A percentile compares a stretch with the other conserved stretches of the same genome.
Evolutionary conservation across 2,888 invertebrate genomes (phyloP).

Genomic region (Drosophila aldrichi): DNA sequence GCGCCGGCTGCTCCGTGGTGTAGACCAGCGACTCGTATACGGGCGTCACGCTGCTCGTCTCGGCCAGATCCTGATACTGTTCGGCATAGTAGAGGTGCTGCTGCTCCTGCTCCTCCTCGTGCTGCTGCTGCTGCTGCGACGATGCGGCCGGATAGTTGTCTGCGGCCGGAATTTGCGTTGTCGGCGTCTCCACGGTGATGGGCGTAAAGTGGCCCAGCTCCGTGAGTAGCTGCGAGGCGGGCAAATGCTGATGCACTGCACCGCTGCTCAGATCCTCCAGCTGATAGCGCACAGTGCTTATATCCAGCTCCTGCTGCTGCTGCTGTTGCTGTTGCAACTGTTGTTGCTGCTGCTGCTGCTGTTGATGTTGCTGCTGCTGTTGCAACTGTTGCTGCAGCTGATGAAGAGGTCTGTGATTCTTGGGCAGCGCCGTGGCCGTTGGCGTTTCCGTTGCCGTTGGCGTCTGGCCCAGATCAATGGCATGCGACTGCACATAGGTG

Average conservation of each 20-base stretch:
- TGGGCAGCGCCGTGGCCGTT: constrained; percentile 82
- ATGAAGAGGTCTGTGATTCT: constrained; percentile 37
- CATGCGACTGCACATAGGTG: constrained; percentile 87
- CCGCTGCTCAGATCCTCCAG: constrained; percentile 72
- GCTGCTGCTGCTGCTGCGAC: constrained; percentile 67
- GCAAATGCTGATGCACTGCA: constrained; percentile 72
- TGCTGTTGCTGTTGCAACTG: constrained; percentile 6
- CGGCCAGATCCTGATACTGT: constrained; percentile 52
- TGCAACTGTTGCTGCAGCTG: not conserved
- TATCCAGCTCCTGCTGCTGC: constrained; percentile 24
- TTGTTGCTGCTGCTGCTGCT: constrained; percentile 2
- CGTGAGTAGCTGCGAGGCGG: constrained; percentile 80
- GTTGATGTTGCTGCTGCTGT: constrained; percentile 17
- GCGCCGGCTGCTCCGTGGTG: constrained; percentile 44
- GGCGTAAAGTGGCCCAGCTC: constrained; percentile 66
- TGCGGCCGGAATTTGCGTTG: constrained; percentile 57
- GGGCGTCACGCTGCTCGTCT: constrained; percentile 42
- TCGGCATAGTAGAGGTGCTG: constrained; percentile 49
- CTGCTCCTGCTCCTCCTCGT: constrained; percentile 45
- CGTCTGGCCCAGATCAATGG: constrained; percentile 86
- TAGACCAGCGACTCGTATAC: constrained; percentile 39
- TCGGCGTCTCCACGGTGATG: constrained; percentile 34
- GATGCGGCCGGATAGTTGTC: constrained; percentile 79
- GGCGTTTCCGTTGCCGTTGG: constrained; percentile 86
- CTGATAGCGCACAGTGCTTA: constrained; percentile 74